Conservation (phyloP, 2,888 invertebrate species). For the Bugula neritina region DNA sequence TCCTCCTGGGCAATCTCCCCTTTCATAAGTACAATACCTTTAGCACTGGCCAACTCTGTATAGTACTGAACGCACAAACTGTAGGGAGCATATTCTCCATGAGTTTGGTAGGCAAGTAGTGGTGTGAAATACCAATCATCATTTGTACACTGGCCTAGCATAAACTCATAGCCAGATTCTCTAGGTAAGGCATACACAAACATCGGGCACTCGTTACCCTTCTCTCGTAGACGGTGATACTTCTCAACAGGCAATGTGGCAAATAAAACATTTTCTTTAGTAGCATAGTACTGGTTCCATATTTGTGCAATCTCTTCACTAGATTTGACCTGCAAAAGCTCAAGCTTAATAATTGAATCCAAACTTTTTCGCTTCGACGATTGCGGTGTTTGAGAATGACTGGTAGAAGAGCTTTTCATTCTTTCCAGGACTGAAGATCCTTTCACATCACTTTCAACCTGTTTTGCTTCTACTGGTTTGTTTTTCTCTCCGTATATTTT, state of each 20-base stretch:
- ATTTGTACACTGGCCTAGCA: slow-evolving; percentile 8
- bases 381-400: neutral
- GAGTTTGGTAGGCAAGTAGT: slow-evolving; percentile 13
- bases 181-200: neutral
- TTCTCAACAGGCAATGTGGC: slow-evolving; percentile 14
- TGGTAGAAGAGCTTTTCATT: neutral
- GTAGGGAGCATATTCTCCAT: slow-evolving; percentile 9
- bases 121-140: slow-evolving; percentile 23
- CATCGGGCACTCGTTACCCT: neutral
- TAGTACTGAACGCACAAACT: neutral
- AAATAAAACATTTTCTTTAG: neutral
- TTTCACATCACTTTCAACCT: neutral
- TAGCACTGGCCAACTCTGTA: slow-evolving; percentile 1
- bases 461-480: neutral
- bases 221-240: neutral
- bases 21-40: slow-evolving; percentile 12
- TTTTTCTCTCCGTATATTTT: slow-evolving; percentile 11
- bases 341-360: slow-evolving; percentile 21
- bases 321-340: slow-evolving; percentile 17
- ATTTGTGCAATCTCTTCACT: neutral
- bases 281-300: slow-evolving; percentile 17
- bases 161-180: slow-evolving; percentile 23
- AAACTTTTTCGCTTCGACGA: neutral
- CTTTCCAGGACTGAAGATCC: neutral
- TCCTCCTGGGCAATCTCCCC: slow-evolving; percentile 1